Percentiles rank a stretch among this genome's conserved stretches.
These are phyloP conservation scores for Tachina fera DNA, from an alignment of 2,888 invertebrate genomes.

Conservation along the genomic window DNA sequence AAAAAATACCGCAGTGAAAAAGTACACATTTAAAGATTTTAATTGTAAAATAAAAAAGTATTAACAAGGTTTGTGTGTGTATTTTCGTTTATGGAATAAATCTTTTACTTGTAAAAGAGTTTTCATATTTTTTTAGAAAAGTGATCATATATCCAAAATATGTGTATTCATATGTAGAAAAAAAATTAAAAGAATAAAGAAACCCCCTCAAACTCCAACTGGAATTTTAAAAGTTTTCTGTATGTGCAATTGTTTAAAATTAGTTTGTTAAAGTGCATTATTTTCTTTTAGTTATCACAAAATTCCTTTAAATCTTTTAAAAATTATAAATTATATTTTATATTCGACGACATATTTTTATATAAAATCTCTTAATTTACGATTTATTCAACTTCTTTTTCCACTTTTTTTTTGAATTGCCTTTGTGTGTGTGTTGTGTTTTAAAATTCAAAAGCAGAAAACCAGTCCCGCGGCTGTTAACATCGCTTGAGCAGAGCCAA, in stretches of 20 bases:
- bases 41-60: neutral
- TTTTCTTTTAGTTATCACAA: slow-evolving; percentile 3
- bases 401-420: slow-evolving; percentile 35
- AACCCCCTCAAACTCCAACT: slow-evolving; percentile 63
- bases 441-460: slow-evolving; percentile 63
- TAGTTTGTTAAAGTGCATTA: slow-evolving; percentile 30
- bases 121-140: slow-evolving; percentile 28
- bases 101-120: neutral
- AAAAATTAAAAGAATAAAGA: slow-evolving; percentile 48
- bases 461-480: slow-evolving; percentile 68
- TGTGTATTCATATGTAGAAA: slow-evolving; percentile 8
- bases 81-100: neutral
- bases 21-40: neutral
- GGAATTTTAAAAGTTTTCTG: slow-evolving; percentile 33
- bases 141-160: slow-evolving; percentile 65
- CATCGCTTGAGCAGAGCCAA: slow-evolving; percentile 38
- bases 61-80: slow-evolving; percentile 7
- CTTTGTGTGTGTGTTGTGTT: slow-evolving; percentile 31
- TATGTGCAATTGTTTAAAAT: slow-evolving; percentile 30
- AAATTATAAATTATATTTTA: slow-evolving; percentile 8
- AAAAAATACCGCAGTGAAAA: slow-evolving; percentile 39
- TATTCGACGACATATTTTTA: neutral
- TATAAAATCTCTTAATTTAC: slow-evolving; percentile 1
- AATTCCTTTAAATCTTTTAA: slow-evolving; percentile 3
- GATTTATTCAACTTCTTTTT: slow-evolving; percentile 55